Percentiles rank a stretch among this genome's conserved stretches.
Evolutionary conservation across 2,113 vertebrate genomes (phyloP).

Genomic region (Marcusenius ussheri): DNA sequence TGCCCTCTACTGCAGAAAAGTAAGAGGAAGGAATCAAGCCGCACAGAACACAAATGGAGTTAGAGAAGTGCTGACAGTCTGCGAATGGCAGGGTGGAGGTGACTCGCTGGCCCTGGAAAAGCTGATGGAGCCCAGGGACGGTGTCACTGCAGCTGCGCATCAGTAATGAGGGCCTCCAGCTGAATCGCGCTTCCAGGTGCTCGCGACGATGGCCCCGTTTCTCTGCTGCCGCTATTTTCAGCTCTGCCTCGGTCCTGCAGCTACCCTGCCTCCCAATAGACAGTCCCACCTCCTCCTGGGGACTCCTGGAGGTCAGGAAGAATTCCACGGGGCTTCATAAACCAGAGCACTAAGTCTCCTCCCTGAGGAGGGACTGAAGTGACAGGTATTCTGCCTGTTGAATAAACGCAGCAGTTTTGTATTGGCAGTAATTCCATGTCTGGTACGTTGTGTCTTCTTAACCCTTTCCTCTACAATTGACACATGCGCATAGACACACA

Average conservation of each 20-base stretch:
- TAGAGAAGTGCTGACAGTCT: not conserved
- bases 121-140: not conserved
- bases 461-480: constrained; percentile 27
- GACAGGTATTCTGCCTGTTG: constrained; percentile 25
- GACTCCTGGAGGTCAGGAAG: not conserved
- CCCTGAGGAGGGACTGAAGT: not conserved
- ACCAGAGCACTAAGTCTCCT: not conserved
- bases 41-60: not conserved
- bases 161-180: not conserved
- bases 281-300: not conserved
- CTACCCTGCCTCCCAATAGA: not conserved
- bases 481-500: constrained; percentile 13
- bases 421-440: constrained; percentile 22
- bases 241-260: not conserved
- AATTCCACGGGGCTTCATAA: not conserved
- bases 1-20: not conserved
- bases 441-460: not conserved
- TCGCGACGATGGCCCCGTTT: not conserved
- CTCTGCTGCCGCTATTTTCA: not conserved
- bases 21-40: not conserved
- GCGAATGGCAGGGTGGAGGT: not conserved
- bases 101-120: not conserved
- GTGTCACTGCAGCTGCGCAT: not conserved
- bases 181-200: not conserved
- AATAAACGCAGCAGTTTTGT: constrained; percentile 30